These are phyloP conservation scores for Amorpha juglandis DNA, from an alignment of 2,888 invertebrate genomes.

Conservation along the genomic window DNA sequence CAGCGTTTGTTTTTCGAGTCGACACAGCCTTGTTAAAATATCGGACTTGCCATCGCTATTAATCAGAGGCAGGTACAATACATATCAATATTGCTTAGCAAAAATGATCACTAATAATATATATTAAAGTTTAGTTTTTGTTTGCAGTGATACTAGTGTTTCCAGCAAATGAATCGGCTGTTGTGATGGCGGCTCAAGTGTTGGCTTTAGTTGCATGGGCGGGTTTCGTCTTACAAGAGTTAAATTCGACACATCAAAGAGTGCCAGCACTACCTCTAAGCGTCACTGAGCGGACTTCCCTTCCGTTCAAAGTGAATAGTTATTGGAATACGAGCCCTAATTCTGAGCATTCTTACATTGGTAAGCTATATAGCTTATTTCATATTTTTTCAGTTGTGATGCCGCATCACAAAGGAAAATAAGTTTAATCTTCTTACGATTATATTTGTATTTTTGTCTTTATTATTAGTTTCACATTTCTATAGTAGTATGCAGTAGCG, in stretches of 20 bases:
- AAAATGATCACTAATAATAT: background rate
- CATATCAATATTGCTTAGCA: background rate
- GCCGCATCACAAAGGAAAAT: no score
- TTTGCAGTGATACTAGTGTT: constrained; percentile 72
- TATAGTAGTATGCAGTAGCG: background rate
- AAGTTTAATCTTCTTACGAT: no score
- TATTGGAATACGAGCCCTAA: constrained; percentile 76
- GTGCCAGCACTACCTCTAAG: constrained; percentile 68
- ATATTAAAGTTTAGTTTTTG: constrained; percentile 27
- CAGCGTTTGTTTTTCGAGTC: constrained; percentile 66
- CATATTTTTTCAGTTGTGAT: background rate
- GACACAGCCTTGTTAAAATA: constrained; percentile 68
- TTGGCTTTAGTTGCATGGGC: constrained; percentile 68
- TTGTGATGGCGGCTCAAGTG: constrained; percentile 66
- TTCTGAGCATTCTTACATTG: constrained; percentile 69
- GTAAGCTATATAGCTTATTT: constrained; percentile 46
- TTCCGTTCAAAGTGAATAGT: constrained; percentile 65
- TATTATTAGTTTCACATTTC: no score
- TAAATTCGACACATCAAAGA: constrained; percentile 58
- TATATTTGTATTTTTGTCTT: no score
- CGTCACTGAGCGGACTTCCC: constrained; percentile 55
- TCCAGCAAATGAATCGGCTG: constrained; percentile 69
- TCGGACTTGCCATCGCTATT: constrained; percentile 65
- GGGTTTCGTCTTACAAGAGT: constrained; percentile 71
- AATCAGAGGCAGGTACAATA: constrained; percentile 59